Evolutionary conservation across 2,888 invertebrate species (phyloP), one percentile per base, ranked within the genome.

Genomic region (Cabera pusaria): DNA sequence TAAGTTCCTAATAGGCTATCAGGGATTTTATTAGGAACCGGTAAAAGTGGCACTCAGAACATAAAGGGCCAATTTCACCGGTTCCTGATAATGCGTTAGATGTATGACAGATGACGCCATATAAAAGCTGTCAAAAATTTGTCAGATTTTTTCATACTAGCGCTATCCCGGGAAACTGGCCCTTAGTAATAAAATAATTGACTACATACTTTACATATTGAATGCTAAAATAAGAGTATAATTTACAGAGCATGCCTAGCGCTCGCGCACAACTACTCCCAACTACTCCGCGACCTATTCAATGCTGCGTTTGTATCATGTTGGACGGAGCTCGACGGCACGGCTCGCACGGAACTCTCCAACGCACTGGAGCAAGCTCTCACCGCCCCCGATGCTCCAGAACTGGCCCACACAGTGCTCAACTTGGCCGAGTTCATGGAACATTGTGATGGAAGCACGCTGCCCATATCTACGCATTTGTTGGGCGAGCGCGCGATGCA

Each of bases 361-460:
- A 91, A 92, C 32, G 96, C 96, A 14, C 82, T 99, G 14, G 95
- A 97, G 57, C 95, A 96, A 68, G 99, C 99, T 0, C 82, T 99
- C 3, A 93, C 94, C 41, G 97, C 98, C 0, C 97, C 97, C 2
- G 98, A 98, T 68, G 93, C 98, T 34, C 97, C 98, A 0, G 98
- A 99, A 74, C 94, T 98, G 23, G 98, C 98, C 0, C 98, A 98
- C 66, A 97, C 98, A 0, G 95, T 99, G 44, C 90, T 99, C 6
- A 99, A 99, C 86, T 88, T 99, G 46, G 98, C 98, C 0, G 99
- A 99, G 78, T 99, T 99, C 66, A 98, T 99, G 98, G 99, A 99
- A 64, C 99, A 99, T 71, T 99, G 98, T 65, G 99, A 99, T 66
- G 95, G 97, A 67, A 98, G 98, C 10, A 95, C 98, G 0, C 82